Percentiles rank a stretch among this genome's conserved stretches.
Conservation (phyloP, 2,888 invertebrate species). For the Carpatolechia fugitivella region DNA sequence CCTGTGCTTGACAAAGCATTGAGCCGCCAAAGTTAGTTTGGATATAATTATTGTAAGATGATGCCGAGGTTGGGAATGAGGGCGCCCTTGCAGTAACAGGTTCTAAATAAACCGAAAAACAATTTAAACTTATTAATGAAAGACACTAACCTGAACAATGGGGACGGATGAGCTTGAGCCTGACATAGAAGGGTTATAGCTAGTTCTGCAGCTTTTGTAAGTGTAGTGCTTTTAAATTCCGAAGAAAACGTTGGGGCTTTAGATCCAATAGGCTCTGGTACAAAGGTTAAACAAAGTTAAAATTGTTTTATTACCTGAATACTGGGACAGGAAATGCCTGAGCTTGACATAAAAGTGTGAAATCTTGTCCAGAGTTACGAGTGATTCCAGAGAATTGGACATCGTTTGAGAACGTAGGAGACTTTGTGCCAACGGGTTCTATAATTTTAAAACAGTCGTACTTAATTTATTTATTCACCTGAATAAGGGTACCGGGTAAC, state of each 20-base stretch:
- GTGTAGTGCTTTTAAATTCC: slow-evolving; percentile 19
- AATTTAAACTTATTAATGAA: neutral
- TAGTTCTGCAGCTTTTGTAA: slow-evolving; percentile 53
- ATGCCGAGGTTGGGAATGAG: slow-evolving; percentile 73
- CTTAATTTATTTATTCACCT: slow-evolving; percentile 55
- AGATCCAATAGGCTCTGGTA: slow-evolving; percentile 83
- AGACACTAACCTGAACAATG: slow-evolving; percentile 71
- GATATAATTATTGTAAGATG: slow-evolving; percentile 71
- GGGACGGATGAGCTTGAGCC: slow-evolving; percentile 88
- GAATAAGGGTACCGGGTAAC: slow-evolving; percentile 84
- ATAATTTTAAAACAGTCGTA: slow-evolving; percentile 29
- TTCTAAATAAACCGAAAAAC: too few relatives aligned
- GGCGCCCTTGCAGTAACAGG: slow-evolving; percentile 73
- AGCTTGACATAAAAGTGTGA: slow-evolving; percentile 84
- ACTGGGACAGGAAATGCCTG: slow-evolving; percentile 86
- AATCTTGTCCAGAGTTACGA: slow-evolving; percentile 79
- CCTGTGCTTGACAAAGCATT: slow-evolving; percentile 78
- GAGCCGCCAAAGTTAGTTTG: slow-evolving; percentile 61
- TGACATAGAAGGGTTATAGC: slow-evolving; percentile 86
- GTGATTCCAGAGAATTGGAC: slow-evolving; percentile 32
- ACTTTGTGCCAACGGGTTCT: slow-evolving; percentile 85
- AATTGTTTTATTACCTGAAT: slow-evolving; percentile 80
- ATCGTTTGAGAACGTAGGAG: slow-evolving; percentile 84
- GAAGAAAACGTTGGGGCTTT: slow-evolving; percentile 85
- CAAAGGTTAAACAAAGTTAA: slow-evolving; percentile 29